Percentiles rank a stretch among this genome's conserved stretches.
These are phyloP conservation scores for Pseudoatta argentina DNA, from an alignment of 1,140 invertebrate genomes.

Conservation along the genomic window DNA sequence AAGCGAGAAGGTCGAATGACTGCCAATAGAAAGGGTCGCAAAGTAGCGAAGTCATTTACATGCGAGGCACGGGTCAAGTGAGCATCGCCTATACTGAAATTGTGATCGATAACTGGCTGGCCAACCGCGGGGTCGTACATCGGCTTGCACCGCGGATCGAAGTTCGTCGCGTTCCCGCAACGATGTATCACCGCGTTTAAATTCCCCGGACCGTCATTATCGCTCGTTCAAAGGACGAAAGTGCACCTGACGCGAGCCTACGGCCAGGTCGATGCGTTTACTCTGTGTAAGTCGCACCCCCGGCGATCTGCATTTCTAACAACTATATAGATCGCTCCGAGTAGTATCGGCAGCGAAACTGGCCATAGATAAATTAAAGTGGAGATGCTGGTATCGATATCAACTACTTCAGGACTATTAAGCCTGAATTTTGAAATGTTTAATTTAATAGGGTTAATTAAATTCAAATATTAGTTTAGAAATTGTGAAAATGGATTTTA, in stretches of 20 bases:
- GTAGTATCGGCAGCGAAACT: neutral
- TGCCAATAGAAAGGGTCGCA: slow-evolving; percentile 17
- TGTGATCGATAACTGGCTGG: slow-evolving; percentile 42
- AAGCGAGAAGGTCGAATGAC: slow-evolving; percentile 30
- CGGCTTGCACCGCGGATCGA: slow-evolving; percentile 40
- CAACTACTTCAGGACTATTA: neutral
- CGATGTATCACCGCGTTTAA: slow-evolving; percentile 39
- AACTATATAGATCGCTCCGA: neutral
- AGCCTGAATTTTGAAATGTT: neutral
- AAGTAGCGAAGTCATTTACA: slow-evolving; percentile 59
- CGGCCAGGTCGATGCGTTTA: slow-evolving; percentile 49
- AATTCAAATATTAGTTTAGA: neutral
- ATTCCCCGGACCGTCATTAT: slow-evolving; percentile 49
- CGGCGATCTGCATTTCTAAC: slow-evolving; percentile 39
- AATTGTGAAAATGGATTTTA: neutral
- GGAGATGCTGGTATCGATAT: neutral
- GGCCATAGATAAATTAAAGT: slow-evolving; percentile 1
- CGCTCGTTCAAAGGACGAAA: neutral
- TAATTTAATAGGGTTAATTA: neutral
- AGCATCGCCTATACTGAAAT: slow-evolving; percentile 51
- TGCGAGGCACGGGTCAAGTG: slow-evolving; percentile 39
- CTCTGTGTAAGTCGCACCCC: slow-evolving; percentile 14
- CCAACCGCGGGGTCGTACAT: neutral
- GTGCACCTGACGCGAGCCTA: slow-evolving; percentile 18
- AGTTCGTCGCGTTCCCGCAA: slow-evolving; percentile 21